Base-by-base conservation (phyloP, 2,797 vertebrate species). In the Calcarius lapponicus region DNA sequence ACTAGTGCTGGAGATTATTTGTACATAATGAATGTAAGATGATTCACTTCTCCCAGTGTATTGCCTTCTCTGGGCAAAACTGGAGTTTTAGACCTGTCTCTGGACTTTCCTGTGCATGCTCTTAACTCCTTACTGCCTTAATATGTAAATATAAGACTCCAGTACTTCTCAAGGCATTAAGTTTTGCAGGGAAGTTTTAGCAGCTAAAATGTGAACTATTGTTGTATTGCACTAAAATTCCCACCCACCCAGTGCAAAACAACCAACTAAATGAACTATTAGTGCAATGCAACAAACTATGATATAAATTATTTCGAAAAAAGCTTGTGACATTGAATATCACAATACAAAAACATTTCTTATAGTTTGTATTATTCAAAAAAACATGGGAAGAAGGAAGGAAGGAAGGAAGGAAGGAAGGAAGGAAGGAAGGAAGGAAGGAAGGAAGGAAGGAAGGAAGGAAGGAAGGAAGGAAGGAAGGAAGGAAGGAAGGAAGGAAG, bases 361-460 rank as follows among this genome's bases (percentile, higher is more conserved):
- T 76, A 13, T 43, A 8, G 15, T 72, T 69, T 87, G 4, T 31
- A 17, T 17, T 62, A 24, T 57, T 92, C 42, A n/a, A 25, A 76
- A 61, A 92, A 70, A 9, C 12, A 34, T 21, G 5, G 7, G 15
- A n/a, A 42, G 25, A 64, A 58, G 32, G 28, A 15, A 4, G 0
- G 0, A 13, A 28, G 36, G 9, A 31, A 19, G 8, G 8, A 17
- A n/a, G 15, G 6, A 32, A 38, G 18, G 9, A 16, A 25, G 16
- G 6, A 9, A 10, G 21, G 28, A 10, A 4, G 0, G 0, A 12
- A 36, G 36, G 9, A 28, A 19, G 7, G 6, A 24, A 29, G 12
- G 5, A 28, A 34, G 13, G 6, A n/a, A n/a, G n/a, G n/a, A n/a
- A n/a, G n/a, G n/a, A n/a, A n/a, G n/a, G n/a, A n/a, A n/a, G n/a